Evolutionary conservation across 2,113 vertebrate genomes (phyloP).

Genomic region (Pagrus major): DNA sequence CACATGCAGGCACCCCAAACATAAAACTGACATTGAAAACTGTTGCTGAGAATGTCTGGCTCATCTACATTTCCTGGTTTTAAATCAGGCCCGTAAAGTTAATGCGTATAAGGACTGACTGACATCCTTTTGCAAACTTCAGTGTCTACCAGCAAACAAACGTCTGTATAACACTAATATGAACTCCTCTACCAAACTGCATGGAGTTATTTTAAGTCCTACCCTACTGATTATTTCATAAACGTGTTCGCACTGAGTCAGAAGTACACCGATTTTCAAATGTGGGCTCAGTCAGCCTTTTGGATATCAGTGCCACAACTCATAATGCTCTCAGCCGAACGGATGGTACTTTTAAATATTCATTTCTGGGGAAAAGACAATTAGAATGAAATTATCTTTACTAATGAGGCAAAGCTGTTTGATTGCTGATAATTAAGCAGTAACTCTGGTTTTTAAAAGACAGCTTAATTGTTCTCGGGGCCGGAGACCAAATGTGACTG

Average conservation of each 20-base stretch:
- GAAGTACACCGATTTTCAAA: conserved; percentile 5
- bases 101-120: neutral
- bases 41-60: too few relatives aligned
- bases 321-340: neutral
- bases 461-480: conserved; percentile 30
- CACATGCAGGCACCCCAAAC: too few relatives aligned
- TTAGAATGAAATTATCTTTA: conserved; percentile 33
- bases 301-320: conserved; percentile 10
- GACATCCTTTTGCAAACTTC: neutral
- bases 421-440: conserved; percentile 40
- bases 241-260: conserved; percentile 12
- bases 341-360: conserved; percentile 35
- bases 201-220: neutral
- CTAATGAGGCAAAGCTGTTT: conserved; percentile 35
- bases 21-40: too few relatives aligned
- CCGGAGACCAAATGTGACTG: conserved; percentile 7
- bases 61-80: too few relatives aligned
- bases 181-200: neutral
- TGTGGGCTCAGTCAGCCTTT: conserved; percentile 14
- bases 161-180: neutral
- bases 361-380: conserved; percentile 32
- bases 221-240: conserved; percentile 10
- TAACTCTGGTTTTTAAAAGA: conserved; percentile 31
- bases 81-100: too few relatives aligned
- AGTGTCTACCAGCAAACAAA: neutral